Conservation (phyloP, 2,797 vertebrate genomes). For the Petrocephalus sullivani region DNA sequence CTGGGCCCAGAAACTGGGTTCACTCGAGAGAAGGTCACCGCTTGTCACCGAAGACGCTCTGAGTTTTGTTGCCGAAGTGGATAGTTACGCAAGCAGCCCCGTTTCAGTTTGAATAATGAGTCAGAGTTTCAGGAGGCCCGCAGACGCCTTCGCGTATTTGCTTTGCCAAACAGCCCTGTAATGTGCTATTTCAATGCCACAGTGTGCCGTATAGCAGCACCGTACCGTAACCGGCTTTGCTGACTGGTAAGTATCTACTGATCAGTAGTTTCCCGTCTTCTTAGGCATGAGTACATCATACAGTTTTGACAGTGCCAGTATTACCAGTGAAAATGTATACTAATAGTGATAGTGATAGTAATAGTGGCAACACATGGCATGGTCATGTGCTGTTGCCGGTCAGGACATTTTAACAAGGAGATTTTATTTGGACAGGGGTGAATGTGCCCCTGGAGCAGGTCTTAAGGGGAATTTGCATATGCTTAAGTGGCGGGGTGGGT, state of each 20-base stretch:
- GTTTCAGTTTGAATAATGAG: conserved; percentile 15
- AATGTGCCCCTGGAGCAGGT: not conserved
- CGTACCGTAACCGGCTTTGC: not conserved
- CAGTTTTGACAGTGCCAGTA: not conserved
- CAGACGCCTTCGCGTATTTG: not conserved
- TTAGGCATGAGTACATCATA: not conserved
- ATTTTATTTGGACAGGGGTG: not conserved
- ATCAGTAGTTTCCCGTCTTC: not conserved
- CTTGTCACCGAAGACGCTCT: not conserved
- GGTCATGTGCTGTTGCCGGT: not conserved
- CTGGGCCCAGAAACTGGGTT: not conserved
- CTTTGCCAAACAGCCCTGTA: not conserved
- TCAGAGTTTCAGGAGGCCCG: not conserved
- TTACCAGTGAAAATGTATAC: not conserved
- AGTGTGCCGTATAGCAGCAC: not conserved
- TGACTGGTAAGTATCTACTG: not conserved
- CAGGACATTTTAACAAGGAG: not conserved
- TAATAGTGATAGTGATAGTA: not conserved
- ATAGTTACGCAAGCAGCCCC: conserved; percentile 18
- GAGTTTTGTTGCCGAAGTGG: not conserved
- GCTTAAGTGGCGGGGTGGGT: not conserved
- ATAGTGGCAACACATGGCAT: not conserved
- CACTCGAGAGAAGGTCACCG: not conserved
- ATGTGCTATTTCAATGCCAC: not conserved
- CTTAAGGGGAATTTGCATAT: not conserved